Base-by-base conservation (phyloP, 2,888 invertebrate species). In the Abscondita cerata region DNA sequence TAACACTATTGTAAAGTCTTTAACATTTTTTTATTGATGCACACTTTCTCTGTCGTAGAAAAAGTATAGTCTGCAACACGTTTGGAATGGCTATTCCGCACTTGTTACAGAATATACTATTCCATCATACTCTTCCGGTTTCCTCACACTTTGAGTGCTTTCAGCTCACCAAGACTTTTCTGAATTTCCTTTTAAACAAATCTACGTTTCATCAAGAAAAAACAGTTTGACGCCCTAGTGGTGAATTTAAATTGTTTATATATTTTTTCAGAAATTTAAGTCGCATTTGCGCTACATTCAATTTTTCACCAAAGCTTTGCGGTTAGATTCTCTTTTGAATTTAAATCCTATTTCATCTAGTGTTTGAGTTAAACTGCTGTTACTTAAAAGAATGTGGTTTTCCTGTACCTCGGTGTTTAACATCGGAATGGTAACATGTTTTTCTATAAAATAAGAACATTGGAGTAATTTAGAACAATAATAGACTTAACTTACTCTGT, bases 71-170 rank as follows among this genome's bases (percentile, higher is more conserved):
- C n/a, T n/a, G n/a, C n/a, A n/a, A n/a, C n/a, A n/a, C n/a, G n/a
- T n/a, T n/a, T n/a, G n/a, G n/a, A n/a, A n/a, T n/a, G n/a, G n/a
- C n/a, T n/a, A n/a, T n/a, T n/a, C n/a, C n/a, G n/a, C n/a, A n/a
- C n/a, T n/a, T n/a, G n/a, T n/a, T n/a, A 64, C 25, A 20, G 64
- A 60, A 47, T 51, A 66, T 1, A 57, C 50, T 64, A 64, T 66
- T 2, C 61, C 61, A 53, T 60, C 60, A 33, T 48, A 52, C 1
- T 48, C 53, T 13, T 52, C 53, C 6, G 56, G 38, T 60, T 55
- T 63, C 40, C 52, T 18, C 2, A 62, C 59, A 38, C 59, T 54
- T 44, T 57, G 53, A 9, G 31, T 34, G 18, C 41, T 47, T 4
- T 52, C 58, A 58, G 63, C 60, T 36, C 61, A 55, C 66, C 61